Percentiles rank a stretch among this genome's conserved stretches.
These are phyloP conservation scores for Lycodopsis pacificus DNA, from an alignment of 2,797 vertebrate genomes.

Conservation along the genomic window DNA sequence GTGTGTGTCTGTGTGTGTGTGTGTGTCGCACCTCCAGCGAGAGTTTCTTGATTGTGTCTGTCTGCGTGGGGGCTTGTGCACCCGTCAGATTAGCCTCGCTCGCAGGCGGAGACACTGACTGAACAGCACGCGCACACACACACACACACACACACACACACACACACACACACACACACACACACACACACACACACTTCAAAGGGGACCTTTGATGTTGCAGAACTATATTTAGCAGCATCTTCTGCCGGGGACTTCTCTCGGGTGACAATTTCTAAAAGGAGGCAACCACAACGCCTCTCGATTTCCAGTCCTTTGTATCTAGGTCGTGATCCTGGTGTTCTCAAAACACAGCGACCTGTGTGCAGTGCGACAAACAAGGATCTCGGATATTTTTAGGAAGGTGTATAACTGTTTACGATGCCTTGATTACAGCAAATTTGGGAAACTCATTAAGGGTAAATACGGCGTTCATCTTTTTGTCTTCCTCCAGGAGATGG, in stretches of 20 bases:
- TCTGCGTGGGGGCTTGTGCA: conserved; percentile 55
- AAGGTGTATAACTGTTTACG: conserved; percentile 21
- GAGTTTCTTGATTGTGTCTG: conserved; percentile 58
- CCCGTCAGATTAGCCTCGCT: conserved; percentile 66
- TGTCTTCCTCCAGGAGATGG: conserved; percentile 7
- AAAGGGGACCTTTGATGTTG: conserved; percentile 79
- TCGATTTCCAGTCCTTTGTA: conserved; percentile 45
- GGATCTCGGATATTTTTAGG: neutral
- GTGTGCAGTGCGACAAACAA: neutral
- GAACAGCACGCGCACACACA: conserved; percentile 41
- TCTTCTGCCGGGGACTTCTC: conserved; percentile 70
- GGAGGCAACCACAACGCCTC: conserved; percentile 53
- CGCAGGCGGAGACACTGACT: conserved; percentile 47
- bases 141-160: conserved; percentile 4
- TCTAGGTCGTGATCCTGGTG: conserved; percentile 57
- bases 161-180: conserved; percentile 40
- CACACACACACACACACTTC: conserved; percentile 53
- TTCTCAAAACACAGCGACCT: conserved; percentile 13
- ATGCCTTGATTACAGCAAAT: conserved; percentile 29
- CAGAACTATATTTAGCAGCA: conserved; percentile 75
- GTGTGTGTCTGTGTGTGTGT: conserved; percentile 23
- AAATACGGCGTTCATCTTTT: conserved; percentile 41
- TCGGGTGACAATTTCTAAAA: conserved; percentile 64
- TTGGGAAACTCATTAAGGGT: conserved; percentile 33
- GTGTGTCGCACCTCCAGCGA: conserved; percentile 39